phyloP scores from a whole-genome alignment of 92 coral and sea anemone species.

The Porites cylindrica region DNA sequence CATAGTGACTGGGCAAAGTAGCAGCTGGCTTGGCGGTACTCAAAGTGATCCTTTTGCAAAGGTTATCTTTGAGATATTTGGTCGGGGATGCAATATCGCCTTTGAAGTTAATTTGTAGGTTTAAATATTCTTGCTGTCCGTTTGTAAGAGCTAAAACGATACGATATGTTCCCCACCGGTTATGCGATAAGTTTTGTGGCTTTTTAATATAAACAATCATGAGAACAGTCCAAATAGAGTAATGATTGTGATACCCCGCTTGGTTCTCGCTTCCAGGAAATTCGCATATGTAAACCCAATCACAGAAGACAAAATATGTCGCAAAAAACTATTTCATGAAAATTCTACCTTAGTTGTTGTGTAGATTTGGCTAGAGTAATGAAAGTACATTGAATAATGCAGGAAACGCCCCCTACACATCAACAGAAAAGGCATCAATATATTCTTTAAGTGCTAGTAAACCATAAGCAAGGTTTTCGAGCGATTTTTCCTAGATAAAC shows the following conservation, averaged over 20 bases:
- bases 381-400: too few species aligned
- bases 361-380: too few species aligned
- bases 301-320: neutral
- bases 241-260: neutral
- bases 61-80: conserved; percentile 24
- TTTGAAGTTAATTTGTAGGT: neutral
- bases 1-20: neutral
- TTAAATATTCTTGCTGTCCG: neutral
- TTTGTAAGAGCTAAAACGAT: conserved; percentile 1
- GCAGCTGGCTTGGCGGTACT: conserved; percentile 3
- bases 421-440: neutral
- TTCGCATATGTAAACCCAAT: neutral
- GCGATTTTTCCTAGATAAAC: too few species aligned
- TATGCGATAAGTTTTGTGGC: neutral
- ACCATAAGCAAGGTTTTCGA: too few species aligned
- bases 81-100: neutral
- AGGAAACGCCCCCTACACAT: neutral
- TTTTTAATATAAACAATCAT: neutral
- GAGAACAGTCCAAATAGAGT: neutral
- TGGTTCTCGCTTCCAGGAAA: neutral
- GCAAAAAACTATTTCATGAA: neutral
- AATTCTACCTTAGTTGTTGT: too few species aligned
- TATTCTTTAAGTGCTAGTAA: too few species aligned
- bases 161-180: neutral
- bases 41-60: neutral